Conservation (phyloP, 2,797 vertebrate genomes). For the Neostethus bicornis region DNA sequence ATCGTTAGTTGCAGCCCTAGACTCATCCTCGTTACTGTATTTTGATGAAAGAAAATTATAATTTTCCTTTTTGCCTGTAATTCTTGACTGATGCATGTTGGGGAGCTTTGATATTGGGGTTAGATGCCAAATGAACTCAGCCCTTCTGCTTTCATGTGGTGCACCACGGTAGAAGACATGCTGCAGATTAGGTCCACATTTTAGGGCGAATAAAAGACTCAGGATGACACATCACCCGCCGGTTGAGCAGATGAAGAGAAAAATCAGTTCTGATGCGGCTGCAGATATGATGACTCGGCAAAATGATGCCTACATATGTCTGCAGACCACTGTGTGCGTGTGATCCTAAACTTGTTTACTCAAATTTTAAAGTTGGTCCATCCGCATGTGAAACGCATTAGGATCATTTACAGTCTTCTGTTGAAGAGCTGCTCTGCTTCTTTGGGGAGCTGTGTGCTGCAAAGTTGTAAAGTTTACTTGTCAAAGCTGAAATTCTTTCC, state of each 20-base stretch:
- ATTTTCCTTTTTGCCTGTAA: conserved; percentile 31
- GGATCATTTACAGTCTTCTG: conserved; percentile 30
- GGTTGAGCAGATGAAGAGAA: conserved; percentile 60
- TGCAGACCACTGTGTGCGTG: conserved; percentile 40
- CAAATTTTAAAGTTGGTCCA: conserved; percentile 10
- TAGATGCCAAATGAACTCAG: conserved; percentile 55
- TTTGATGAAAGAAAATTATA: background rate
- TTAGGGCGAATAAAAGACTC: conserved; percentile 32
- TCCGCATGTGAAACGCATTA: conserved; percentile 41
- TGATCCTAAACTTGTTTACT: conserved; percentile 5
- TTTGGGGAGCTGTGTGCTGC: background rate
- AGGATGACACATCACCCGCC: conserved; percentile 62
- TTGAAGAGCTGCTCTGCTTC: background rate
- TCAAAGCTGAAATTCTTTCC: conserved; percentile 10
- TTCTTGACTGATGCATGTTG: conserved; percentile 41
- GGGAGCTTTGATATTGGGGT: conserved; percentile 34
- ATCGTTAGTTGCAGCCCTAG: too few relatives aligned
- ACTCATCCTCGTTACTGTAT: conserved; percentile 19
- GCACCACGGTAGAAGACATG: conserved; percentile 63
- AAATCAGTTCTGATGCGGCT: conserved; percentile 51
- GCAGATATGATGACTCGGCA: conserved; percentile 73
- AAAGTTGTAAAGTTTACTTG: conserved; percentile 15
- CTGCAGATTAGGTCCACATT: conserved; percentile 60
- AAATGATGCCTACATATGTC: conserved; percentile 52
- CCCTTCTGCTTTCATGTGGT: conserved; percentile 66